Conservation (phyloP, 1,140 invertebrate species). For the Drosophila baimaii region DNA sequence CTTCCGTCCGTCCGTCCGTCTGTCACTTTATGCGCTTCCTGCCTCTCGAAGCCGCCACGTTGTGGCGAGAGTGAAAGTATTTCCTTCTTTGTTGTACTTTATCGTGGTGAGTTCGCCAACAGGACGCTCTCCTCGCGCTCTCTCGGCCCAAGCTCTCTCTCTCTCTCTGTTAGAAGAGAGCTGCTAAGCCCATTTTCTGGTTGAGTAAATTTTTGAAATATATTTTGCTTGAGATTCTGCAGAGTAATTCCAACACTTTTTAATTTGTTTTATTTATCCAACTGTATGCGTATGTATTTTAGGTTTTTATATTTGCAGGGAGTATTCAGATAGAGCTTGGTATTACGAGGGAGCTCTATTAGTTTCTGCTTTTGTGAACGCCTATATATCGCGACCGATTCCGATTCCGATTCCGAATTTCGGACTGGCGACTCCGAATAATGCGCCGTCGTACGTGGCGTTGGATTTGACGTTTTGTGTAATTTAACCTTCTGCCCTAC, state of each 20-base stretch:
- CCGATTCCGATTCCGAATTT: constrained; percentile 40
- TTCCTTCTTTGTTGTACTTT: constrained; percentile 40
- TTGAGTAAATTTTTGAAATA: constrained; percentile 50
- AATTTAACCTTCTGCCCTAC: constrained; percentile 84
- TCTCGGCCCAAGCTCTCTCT: constrained; percentile 18
- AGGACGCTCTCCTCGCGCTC: constrained; percentile 11
- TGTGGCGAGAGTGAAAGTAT: constrained; percentile 79
- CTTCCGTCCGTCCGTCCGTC: constrained; percentile 42
- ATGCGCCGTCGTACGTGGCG: constrained; percentile 48
- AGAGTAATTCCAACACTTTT: constrained; percentile 8
- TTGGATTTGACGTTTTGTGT: constrained; percentile 68
- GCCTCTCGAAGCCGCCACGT: constrained; percentile 76
- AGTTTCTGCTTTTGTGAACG: constrained; percentile 30
- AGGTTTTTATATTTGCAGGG: background rate
- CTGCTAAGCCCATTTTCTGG: constrained; percentile 55
- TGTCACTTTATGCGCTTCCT: constrained; percentile 78
- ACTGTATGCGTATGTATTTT: background rate
- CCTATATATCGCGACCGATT: constrained; percentile 36
- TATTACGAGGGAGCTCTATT: constrained; percentile 1
- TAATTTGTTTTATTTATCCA: background rate
- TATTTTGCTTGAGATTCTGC: constrained; percentile 29
- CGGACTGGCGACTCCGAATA: constrained; percentile 47
- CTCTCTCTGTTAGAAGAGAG: constrained; percentile 27
- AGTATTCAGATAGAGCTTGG: background rate
- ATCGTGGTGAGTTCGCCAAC: constrained; percentile 52